These are phyloP conservation scores for Chlamydotis undulata DNA, from an alignment of 2,113 vertebrate genomes.

Conservation along the genomic window DNA sequence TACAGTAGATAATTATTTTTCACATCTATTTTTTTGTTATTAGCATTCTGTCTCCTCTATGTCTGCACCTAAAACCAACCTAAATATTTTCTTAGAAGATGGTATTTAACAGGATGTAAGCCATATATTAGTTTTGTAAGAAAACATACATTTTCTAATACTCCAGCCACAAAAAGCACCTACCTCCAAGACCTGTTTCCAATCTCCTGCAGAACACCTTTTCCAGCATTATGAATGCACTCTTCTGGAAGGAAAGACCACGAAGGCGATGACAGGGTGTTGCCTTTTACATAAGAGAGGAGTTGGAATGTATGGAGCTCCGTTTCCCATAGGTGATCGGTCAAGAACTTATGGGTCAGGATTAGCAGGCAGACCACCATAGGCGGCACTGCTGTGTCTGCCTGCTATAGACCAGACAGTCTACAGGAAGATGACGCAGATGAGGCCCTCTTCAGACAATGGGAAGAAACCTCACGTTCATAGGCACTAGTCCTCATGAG, in stretches of 20 bases:
- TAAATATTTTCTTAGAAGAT: conserved; percentile 69
- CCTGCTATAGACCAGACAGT: not conserved
- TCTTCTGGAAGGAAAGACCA: not conserved
- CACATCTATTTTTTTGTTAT: conserved; percentile 55
- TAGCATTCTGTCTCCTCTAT: conserved; percentile 57
- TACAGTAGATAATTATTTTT: conserved; percentile 36
- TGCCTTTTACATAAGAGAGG: not conserved
- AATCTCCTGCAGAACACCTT: not conserved
- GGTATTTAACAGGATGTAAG: conserved; percentile 67
- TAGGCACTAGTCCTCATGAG: not conserved
- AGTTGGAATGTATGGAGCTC: not conserved
- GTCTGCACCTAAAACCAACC: conserved; percentile 67
- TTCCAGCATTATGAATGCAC: not conserved
- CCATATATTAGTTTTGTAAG: conserved; percentile 55
- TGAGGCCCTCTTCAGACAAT: not conserved
- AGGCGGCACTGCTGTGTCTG: not conserved
- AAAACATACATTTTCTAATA: conserved; percentile 64
- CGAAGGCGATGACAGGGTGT: not conserved
- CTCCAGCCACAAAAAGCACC: conserved; percentile 47
- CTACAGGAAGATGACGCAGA: not conserved
- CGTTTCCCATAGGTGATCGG: not conserved
- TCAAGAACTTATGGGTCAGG: not conserved
- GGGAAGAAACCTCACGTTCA: not conserved
- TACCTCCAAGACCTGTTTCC: conserved; percentile 40
- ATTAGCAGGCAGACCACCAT: not conserved